Conservation (phyloP, 1,140 invertebrate species). For the Rhopalosiphum maidis region DNA sequence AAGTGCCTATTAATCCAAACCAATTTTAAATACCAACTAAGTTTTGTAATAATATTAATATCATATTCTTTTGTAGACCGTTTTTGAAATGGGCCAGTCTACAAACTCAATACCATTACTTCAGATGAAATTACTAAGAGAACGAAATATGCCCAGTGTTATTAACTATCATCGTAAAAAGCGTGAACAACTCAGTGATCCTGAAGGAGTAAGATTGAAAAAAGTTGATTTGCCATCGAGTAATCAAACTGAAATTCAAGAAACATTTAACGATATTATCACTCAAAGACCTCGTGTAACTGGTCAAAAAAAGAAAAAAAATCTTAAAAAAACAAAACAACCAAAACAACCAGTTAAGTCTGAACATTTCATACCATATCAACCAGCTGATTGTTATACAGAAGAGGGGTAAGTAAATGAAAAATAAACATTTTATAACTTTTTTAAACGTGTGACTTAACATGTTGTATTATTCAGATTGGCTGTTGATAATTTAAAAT, state of each 20-base stretch:
- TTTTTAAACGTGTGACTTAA: not conserved
- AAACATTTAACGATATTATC: conserved; percentile 60
- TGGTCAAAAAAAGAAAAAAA: conserved; percentile 60
- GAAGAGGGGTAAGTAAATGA: conserved; percentile 78
- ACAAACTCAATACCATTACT: conserved; percentile 73
- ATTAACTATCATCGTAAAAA: conserved; percentile 64
- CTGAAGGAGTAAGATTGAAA: not conserved
- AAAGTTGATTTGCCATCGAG: conserved; percentile 47
- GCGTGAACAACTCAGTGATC: conserved; percentile 45
- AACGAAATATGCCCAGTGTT: conserved; percentile 71
- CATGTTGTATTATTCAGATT: conserved; percentile 65
- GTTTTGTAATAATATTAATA: not conserved
- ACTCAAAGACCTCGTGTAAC: conserved; percentile 58
- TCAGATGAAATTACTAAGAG: conserved; percentile 69
- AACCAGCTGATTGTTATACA: conserved; percentile 82
- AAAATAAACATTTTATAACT: not conserved
- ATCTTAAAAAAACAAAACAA: conserved; percentile 58
- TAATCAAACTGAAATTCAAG: conserved; percentile 59
- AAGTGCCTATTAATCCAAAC: no score
- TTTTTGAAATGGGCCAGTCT: conserved; percentile 90
- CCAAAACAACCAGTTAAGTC: conserved; percentile 66
- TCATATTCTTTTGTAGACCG: conserved; percentile 76
- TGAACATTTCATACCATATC: conserved; percentile 87
- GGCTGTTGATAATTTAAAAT: conserved; percentile 80
- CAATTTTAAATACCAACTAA: no score